Conservation (phyloP, 2,113 vertebrate genomes). For the Neodon shergylaensis region DNA sequence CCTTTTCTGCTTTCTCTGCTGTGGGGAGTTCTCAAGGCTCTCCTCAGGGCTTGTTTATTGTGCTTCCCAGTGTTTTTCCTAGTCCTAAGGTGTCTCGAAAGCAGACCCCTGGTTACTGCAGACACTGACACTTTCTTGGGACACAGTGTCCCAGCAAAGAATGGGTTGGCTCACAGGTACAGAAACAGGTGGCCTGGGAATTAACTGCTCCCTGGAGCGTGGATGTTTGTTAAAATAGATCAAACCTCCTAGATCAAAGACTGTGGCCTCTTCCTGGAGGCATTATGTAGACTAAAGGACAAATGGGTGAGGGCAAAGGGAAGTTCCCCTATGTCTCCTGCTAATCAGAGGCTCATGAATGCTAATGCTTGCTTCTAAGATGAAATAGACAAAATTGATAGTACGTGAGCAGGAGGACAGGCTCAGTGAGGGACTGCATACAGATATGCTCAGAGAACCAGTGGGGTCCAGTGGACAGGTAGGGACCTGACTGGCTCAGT, state of each 20-base stretch:
- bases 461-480: neutral
- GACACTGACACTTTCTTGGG: neutral
- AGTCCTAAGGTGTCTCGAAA: neutral
- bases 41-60: neutral
- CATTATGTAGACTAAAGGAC: neutral
- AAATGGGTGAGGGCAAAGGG: neutral
- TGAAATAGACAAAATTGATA: neutral
- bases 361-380: neutral
- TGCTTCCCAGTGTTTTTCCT: neutral
- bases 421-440: neutral
- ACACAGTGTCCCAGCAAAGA: neutral
- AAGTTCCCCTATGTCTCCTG: neutral
- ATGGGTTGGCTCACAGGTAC: neutral
- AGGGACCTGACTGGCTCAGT: too few relatives aligned
- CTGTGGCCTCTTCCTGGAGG: neutral
- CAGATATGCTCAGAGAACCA: neutral
- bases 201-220: conserved; percentile 37
- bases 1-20: conserved; percentile 42
- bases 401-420: neutral
- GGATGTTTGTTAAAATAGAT: conserved; percentile 33
- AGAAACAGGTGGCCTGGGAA: conserved; percentile 30
- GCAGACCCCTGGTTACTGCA: neutral
- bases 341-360: neutral
- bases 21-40: neutral
- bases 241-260: conserved; percentile 19